phyloP scores from a whole-genome alignment of 2,113 vertebrate species.

The Chloroceryle aenea region DNA sequence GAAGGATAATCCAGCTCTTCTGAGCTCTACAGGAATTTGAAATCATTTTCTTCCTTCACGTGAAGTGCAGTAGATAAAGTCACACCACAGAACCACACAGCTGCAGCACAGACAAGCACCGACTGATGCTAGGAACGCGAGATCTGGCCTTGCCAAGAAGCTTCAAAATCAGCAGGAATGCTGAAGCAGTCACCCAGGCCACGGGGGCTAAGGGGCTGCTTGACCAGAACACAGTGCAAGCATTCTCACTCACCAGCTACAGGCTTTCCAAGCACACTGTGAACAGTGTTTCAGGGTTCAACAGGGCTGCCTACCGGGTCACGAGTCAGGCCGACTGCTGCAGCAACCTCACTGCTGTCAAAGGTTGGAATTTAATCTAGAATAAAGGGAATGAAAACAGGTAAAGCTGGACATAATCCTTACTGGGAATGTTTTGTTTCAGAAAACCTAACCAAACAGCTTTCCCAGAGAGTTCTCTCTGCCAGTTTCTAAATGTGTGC shows the following conservation, averaged over 20 bases:
- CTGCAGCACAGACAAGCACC: not conserved
- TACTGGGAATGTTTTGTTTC: not conserved
- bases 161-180: not conserved
- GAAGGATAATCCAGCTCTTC: not conserved
- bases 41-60: constrained; percentile 6
- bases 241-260: not conserved
- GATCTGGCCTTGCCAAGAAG: not conserved
- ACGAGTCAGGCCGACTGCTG: not conserved
- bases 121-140: not conserved
- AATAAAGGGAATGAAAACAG: not conserved
- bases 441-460: not conserved
- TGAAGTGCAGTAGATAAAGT: not conserved
- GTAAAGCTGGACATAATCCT: not conserved
- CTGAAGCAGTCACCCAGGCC: not conserved
- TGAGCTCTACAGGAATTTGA: not conserved
- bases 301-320: not conserved
- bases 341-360: not conserved
- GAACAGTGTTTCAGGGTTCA: not conserved
- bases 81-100: constrained; percentile 14
- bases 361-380: not conserved
- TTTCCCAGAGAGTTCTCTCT: not conserved
- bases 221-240: not conserved
- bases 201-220: not conserved
- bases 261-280: not conserved
- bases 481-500: not conserved